These are phyloP conservation scores for Cherax destructor DNA, from an alignment of 1,140 invertebrate genomes.

Conservation along the genomic window DNA sequence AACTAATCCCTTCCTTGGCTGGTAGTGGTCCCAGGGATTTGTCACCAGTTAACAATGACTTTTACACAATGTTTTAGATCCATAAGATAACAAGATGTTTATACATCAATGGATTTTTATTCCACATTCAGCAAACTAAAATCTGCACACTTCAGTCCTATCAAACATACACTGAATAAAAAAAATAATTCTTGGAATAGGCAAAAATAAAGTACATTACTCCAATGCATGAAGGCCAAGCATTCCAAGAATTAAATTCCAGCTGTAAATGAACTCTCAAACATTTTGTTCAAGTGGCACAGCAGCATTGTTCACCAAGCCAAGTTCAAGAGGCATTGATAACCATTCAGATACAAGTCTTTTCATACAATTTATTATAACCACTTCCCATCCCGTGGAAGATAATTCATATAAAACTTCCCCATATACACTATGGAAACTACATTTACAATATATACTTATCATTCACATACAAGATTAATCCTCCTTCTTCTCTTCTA, in stretches of 20 bases:
- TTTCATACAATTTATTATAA: neutral
- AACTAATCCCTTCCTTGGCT: too few species aligned
- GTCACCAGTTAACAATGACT: too few species aligned
- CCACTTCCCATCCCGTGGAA: neutral
- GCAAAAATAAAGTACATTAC: neutral
- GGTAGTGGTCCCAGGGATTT: too few species aligned
- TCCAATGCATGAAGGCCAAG: neutral
- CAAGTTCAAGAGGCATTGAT: neutral
- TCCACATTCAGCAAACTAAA: too few species aligned
- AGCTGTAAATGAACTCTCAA: neutral
- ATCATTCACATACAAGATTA: conserved; percentile 40
- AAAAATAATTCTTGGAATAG: neutral
- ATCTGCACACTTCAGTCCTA: too few species aligned
- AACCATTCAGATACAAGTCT: neutral
- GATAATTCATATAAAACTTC: neutral
- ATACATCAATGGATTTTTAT: too few species aligned
- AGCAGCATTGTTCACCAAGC: neutral
- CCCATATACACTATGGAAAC: neutral
- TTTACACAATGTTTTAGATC: too few species aligned
- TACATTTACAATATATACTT: neutral
- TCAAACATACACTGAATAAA: neutral
- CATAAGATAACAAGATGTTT: too few species aligned
- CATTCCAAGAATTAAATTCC: neutral
- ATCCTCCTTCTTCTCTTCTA: conserved; percentile 75
- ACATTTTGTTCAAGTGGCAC: too few species aligned